Evolutionary conservation across 2,797 vertebrate genomes (phyloP), one percentile per base, ranked within the genome.

Genomic region (Trachurus trachurus): DNA sequence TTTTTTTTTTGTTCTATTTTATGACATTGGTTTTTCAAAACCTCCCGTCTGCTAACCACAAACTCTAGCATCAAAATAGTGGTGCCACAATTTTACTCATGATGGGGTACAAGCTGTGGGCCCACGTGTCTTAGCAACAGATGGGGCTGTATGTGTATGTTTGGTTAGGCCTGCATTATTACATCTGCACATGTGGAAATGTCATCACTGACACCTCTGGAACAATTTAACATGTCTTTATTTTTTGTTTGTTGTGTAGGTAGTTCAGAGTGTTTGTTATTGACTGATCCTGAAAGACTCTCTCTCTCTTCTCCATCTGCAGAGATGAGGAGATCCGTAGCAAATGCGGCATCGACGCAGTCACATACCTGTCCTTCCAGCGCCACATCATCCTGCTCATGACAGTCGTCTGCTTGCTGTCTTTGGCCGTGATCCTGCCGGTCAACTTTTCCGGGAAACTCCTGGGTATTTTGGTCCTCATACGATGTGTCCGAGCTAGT

Each of bases 291-390:
- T 78, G 11, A 82, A 26, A 16, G 2, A 58, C 63, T 19, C 19
- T 47, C 17, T 47, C 17, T 26, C 52, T 31, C 26, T 1, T 84
- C 40, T 71, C 21, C 53, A 58, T 76, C 77, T 80, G 40, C 88
- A 99, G 98, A 94, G 97, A 99, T 0, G 96, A 97, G 81, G 98
- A 99, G 78, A 98, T 99, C 86, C 96, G 97, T 58, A 98, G 93
- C 94, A 99, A 98, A 90, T 99, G 98, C 34, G 98, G 98, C 78
- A 91, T 97, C 0, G 98, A 99, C 0, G 97, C 98, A 0, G 95
- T 97, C 85, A 98, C 96, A 44, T 99, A 99, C 96, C 95, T 99
- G 91, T 97, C 94, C 86, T 99, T 99, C 94, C 98, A 99, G 93
- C 97, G 97, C 65, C 98, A 99, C 90, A 95, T 99, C 86, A 95